Percentiles rank a stretch among this genome's conserved stretches.
These are phyloP conservation scores for Napeogenes sylphis DNA, from an alignment of 2,888 invertebrate genomes.

Conservation along the genomic window DNA sequence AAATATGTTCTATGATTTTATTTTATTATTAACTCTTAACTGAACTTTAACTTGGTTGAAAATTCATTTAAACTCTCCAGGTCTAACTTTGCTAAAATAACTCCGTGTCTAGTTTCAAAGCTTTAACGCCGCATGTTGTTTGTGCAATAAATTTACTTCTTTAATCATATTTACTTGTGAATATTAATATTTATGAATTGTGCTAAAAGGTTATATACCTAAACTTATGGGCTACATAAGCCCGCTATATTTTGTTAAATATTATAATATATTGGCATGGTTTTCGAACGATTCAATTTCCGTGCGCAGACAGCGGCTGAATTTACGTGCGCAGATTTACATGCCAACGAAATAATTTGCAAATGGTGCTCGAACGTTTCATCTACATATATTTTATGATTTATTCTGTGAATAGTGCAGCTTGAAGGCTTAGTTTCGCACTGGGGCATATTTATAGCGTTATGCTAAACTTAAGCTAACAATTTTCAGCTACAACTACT, in stretches of 20 bases:
- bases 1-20: slow-evolving; percentile 27
- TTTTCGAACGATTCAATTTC: slow-evolving; percentile 75
- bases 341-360: slow-evolving; percentile 72
- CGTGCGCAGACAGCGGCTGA: slow-evolving; percentile 71
- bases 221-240: slow-evolving; percentile 21
- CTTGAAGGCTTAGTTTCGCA: slow-evolving; percentile 20
- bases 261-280: slow-evolving; percentile 64
- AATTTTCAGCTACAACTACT: neutral
- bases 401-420: slow-evolving; percentile 33
- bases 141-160: slow-evolving; percentile 7
- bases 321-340: slow-evolving; percentile 76
- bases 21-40: slow-evolving; percentile 9
- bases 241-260: slow-evolving; percentile 55
- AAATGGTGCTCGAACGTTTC: slow-evolving; percentile 61
- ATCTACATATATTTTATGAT: slow-evolving; percentile 66
- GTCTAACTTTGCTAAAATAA: slow-evolving; percentile 16
- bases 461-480: slow-evolving; percentile 1
- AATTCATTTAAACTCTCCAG: slow-evolving; percentile 17
- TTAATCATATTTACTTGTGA: neutral
- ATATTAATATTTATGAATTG: slow-evolving; percentile 9
- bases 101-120: slow-evolving; percentile 21
- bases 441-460: slow-evolving; percentile 9
- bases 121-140: slow-evolving; percentile 18
- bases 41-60: slow-evolving; percentile 15
- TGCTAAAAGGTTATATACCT: slow-evolving; percentile 6